Evolutionary conservation across 2,888 invertebrate species (phyloP), one percentile per base, ranked within the genome.

Genomic region (Aphidius colemani): DNA sequence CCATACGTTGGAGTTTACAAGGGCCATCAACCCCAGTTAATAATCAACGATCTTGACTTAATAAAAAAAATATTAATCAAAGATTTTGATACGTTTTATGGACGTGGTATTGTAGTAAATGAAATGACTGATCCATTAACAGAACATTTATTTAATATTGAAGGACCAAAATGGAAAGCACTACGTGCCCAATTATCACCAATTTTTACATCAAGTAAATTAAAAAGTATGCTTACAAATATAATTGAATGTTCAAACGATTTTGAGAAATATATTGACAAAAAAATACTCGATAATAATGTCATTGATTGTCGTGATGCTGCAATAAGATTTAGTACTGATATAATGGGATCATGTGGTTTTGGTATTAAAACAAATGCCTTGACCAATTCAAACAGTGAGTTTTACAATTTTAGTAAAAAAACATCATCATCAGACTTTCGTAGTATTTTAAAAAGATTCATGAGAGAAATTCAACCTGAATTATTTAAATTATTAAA

Each of bases 131-230:
- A 87, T 62, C 84, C 83, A 0, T 70, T 87, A 6, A 81, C 82
- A 2, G 74, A 67, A 1, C 71, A 77, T 68, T 66, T 81, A 11
- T 72, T 79, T 81, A 82, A 55, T 85, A 85, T 87, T 67, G 82
- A 67, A 86, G 87, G 87, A 85, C 85, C 64, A 75, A 78, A 78
- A 57, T 86, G 86, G 86, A 85, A 84, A 64, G 6, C n/a, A 1
- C 1, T 57, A 8, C 45, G 87, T 7, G 74, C 79, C 1, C 84
- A 84, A 68, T 68, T 87, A 11, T 84, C 86, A 2, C 81, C 86
- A 0, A 84, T 84, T 2, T 82, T 87, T 41, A 85, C 86, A 1
- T 75, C 79, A 9, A 83, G 82, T 48, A 85, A 85, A 65, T 84
- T 84, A 41, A 87, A 86, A 69, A 75, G 83, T 0, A 83, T 86